Evolutionary conservation across 1,140 invertebrate species (phyloP), one percentile per base, ranked within the genome.

Genomic region (Protaetia brevitarsis): DNA sequence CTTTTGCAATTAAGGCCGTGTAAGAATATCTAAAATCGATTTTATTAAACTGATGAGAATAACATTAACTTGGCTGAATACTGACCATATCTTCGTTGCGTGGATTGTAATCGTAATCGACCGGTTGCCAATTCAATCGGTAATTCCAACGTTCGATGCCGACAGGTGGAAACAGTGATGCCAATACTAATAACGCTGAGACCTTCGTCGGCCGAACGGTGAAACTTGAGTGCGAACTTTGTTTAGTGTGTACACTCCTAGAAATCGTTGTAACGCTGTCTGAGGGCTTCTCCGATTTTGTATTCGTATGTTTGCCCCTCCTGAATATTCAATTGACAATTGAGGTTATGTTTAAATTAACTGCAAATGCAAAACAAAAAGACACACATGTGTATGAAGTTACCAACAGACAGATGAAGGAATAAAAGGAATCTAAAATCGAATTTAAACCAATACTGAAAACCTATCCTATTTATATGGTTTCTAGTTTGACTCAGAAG

Each of bases 171-270:
- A 72, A 81, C 1, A 80, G 56, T 7, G 73, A 68, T 0, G 77
- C 73, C 1, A 80, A 69, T 10, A 80, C 78, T 3, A 79, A 68
- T 62, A 77, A 71, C 0, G 76, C 66, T 1, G 77, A 76, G 69
- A 86, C 84, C 64, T 87, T 78, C 19, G 87, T 85, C 88, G 69
- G 26, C 84, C 78, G n/a, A 80, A 80, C 65, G 85, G 81, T 0
- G 88, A 87, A 37, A 84, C 85, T 21, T 79, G 75, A 1, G 84
- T 79, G 19, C 74, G 71, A 6, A 88, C 75, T 68, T 83, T 69
- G 3, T 77, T 45, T 0, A 73, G 65, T 21, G 57, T 72, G 51
- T 84, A 65, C 5, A 28, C 8, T 45, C 65, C 65, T 1, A 66
- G n/a, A 61, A 62, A 8, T 13, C 5, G 8, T 10, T 19, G 19